Conservation (phyloP, 2,113 vertebrate species). For the Elephas maximus region DNA sequence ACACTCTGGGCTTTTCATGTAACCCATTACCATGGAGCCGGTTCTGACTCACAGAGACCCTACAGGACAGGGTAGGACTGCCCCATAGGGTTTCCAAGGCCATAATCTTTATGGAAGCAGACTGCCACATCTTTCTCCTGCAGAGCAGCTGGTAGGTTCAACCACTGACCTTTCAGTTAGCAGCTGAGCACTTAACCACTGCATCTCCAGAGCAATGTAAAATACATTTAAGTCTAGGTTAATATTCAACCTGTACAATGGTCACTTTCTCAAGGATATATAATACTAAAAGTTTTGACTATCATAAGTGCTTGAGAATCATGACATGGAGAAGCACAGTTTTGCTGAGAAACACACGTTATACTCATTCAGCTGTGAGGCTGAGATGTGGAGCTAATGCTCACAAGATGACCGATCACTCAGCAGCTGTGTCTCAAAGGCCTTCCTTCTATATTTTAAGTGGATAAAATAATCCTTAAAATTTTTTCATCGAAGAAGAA, state of each 20-base stretch:
- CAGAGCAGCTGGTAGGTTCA: not conserved
- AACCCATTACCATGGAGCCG: not conserved
- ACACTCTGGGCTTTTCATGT: slow-evolving; percentile 12
- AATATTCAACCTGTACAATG: not conserved
- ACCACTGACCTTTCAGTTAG: not conserved
- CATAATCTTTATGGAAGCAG: not conserved
- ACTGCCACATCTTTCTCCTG: not conserved
- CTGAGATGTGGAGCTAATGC: not conserved
- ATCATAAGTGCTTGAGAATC: not conserved
- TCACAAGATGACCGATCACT: not conserved
- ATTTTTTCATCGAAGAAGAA: slow-evolving; percentile 79
- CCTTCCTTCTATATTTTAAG: not conserved
- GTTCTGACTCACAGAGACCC: not conserved
- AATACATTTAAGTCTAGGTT: not conserved
- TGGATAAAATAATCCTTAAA: not conserved
- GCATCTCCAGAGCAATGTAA: not conserved
- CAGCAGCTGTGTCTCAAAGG: not conserved
- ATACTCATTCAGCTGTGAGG: not conserved
- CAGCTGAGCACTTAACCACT: not conserved
- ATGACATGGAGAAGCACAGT: not conserved
- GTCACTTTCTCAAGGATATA: not conserved
- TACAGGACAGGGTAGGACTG: not conserved
- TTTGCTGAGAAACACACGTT: not conserved
- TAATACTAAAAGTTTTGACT: not conserved
- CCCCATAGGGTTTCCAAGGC: not conserved